phyloP scores from a whole-genome alignment of 2,113 vertebrate species.

The Perca schrenkii region DNA sequence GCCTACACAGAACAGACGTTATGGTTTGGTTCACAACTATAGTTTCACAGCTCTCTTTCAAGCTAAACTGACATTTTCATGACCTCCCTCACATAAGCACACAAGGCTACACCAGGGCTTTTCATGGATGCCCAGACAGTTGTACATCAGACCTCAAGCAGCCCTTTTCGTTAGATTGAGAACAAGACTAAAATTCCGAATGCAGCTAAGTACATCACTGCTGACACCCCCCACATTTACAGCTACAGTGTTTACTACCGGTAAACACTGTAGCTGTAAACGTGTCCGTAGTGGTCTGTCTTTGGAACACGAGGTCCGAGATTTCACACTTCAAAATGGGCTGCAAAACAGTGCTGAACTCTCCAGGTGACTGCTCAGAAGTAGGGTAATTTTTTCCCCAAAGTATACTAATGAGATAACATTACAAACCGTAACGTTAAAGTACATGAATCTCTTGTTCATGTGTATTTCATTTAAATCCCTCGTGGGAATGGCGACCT shows the following conservation, averaged over 20 bases:
- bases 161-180: not conserved
- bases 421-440: too few species aligned
- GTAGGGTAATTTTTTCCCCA: too few species aligned
- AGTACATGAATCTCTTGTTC: too few species aligned
- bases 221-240: not conserved
- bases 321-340: too few species aligned
- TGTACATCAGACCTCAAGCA: not conserved
- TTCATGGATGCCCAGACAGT: not conserved
- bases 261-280: not conserved
- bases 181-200: not conserved
- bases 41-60: conserved; percentile 3
- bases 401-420: too few species aligned
- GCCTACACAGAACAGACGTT: conserved; percentile 23
- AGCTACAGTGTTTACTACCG: not conserved
- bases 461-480: too few species aligned
- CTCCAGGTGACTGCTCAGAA: too few species aligned
- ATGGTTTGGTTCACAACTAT: conserved; percentile 10
- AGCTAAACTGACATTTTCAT: conserved; percentile 11
- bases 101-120: not conserved
- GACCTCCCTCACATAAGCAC: not conserved
- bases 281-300: not conserved
- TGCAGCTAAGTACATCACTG: not conserved
- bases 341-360: too few species aligned
- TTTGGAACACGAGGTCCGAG: not conserved
- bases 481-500: too few species aligned